phyloP scores from a whole-genome alignment of 2,113 vertebrate species.

The Apodemus speciosus region DNA sequence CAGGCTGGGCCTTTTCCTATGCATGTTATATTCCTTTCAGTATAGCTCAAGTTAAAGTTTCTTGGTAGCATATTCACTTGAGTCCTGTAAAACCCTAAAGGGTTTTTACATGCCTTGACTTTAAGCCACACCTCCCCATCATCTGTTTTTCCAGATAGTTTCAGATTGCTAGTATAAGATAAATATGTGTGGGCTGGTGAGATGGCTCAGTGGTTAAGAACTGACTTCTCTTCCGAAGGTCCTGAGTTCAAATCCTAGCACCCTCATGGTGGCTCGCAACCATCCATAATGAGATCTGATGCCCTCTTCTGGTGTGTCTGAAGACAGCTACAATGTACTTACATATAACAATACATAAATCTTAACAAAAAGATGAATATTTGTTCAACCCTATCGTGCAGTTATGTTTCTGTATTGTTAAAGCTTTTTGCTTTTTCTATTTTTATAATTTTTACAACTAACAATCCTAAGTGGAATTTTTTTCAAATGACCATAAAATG shows the following conservation, averaged over 20 bases:
- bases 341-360: too few relatives aligned
- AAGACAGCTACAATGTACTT: too few relatives aligned
- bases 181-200: too few relatives aligned
- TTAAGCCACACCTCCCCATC: background rate
- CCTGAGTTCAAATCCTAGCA: too few relatives aligned
- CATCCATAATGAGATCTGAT: too few relatives aligned
- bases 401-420: background rate
- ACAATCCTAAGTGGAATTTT: background rate
- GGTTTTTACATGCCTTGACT: background rate
- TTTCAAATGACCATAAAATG: constrained; percentile 20
- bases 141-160: background rate
- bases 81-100: background rate
- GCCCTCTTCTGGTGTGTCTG: too few relatives aligned
- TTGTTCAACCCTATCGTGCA: background rate
- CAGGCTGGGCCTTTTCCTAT: background rate
- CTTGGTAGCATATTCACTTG: background rate
- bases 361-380: background rate
- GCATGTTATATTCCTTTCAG: background rate
- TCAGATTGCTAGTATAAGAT: background rate
- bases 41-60: background rate
- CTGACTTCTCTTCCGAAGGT: too few relatives aligned
- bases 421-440: background rate
- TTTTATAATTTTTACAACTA: background rate
- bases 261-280: too few relatives aligned
- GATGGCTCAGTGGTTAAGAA: too few relatives aligned